These are phyloP conservation scores for Formica exsecta DNA, from an alignment of 1,140 invertebrate genomes.

Conservation along the genomic window DNA sequence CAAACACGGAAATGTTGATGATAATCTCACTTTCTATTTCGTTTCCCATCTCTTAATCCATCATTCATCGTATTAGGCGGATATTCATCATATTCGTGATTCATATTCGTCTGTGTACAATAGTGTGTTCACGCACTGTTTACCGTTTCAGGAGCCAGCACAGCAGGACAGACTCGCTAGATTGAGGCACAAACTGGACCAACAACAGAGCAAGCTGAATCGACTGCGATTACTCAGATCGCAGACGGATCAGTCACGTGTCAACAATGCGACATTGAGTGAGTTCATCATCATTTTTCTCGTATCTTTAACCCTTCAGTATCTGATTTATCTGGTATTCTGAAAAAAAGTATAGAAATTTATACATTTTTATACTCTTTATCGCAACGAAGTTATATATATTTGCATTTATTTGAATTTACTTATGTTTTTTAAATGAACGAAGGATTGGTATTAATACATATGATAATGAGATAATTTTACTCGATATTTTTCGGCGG, in stretches of 20 bases:
- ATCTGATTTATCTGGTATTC: not conserved
- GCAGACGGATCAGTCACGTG: constrained; percentile 96
- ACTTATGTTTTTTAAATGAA: not conserved
- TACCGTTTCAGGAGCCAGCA: constrained; percentile 89
- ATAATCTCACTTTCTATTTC: constrained; percentile 4
- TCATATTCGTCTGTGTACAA: not conserved
- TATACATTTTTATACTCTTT: not conserved
- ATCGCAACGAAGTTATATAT: not conserved
- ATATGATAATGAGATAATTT: not conserved
- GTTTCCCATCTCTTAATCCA: not conserved
- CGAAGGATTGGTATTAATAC: not conserved
- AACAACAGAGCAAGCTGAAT: constrained; percentile 96
- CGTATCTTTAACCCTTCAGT: not conserved
- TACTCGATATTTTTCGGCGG: not conserved
- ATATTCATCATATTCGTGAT: not conserved
- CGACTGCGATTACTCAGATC: constrained; percentile 95
- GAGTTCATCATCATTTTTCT: constrained; percentile 87
- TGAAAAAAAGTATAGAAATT: not conserved
- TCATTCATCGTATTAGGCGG: not conserved
- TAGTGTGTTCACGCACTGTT: constrained; percentile 38
- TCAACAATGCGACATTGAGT: constrained; percentile 96
- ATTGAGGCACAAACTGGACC: constrained; percentile 95
- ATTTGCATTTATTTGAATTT: not conserved
- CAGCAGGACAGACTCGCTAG: constrained; percentile 95
- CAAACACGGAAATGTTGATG: not conserved